These are phyloP conservation scores for Callopanchax toddi DNA, from an alignment of 2,113 vertebrate genomes.

Conservation along the genomic window DNA sequence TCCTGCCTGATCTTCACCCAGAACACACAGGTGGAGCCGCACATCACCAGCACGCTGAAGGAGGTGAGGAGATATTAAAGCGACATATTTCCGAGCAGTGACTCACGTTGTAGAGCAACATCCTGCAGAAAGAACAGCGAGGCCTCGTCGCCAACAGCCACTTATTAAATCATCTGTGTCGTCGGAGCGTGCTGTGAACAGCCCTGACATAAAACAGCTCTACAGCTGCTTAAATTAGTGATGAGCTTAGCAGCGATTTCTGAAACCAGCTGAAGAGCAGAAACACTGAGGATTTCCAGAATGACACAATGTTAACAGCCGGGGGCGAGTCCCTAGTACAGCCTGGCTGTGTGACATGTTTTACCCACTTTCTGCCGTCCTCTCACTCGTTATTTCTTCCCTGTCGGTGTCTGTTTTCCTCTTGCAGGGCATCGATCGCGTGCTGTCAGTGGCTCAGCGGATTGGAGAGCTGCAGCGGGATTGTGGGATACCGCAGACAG, in stretches of 20 bases:
- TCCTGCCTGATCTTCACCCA: slow-evolving; percentile 89
- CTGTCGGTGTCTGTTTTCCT: neutral
- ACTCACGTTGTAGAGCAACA: neutral
- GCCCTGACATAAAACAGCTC: too few relatives aligned
- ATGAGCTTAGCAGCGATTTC: too few relatives aligned
- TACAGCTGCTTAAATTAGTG: too few relatives aligned
- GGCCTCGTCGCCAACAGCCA: too few relatives aligned
- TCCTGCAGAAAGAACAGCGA: too few relatives aligned
- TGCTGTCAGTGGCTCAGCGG: slow-evolving; percentile 82
- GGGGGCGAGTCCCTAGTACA: neutral
- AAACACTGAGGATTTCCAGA: slow-evolving; percentile 13
- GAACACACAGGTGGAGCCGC: slow-evolving; percentile 85
- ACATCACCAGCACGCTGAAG: slow-evolving; percentile 84
- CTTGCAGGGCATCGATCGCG: slow-evolving; percentile 83
- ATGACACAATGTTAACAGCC: neutral
- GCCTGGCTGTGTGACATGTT: neutral
- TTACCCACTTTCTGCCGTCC: neutral
- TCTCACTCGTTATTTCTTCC: neutral
- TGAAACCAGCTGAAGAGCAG: too few relatives aligned
- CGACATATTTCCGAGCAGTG: slow-evolving; percentile 8
- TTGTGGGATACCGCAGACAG: slow-evolving; percentile 85
- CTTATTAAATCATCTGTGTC: slow-evolving; percentile 22
- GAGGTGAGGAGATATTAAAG: slow-evolving; percentile 76
- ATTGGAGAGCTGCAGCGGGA: slow-evolving; percentile 88
- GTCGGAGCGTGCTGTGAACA: neutral